Conservation (phyloP, 2,113 vertebrate genomes). For the Corydoras sp. region DNA sequence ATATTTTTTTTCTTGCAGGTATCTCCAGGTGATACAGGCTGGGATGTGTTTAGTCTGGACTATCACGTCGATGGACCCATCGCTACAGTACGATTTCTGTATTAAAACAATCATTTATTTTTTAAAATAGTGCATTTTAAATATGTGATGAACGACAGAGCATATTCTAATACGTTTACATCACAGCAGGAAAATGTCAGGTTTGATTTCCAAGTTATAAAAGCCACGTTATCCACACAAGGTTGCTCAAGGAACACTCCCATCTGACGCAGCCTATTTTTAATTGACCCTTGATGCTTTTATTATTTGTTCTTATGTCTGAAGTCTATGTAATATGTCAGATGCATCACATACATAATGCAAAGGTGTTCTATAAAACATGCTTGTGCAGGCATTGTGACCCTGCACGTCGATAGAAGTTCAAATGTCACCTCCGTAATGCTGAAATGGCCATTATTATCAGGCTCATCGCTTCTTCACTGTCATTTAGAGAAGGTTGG, state of each 20-base stretch:
- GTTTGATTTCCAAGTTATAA: no score
- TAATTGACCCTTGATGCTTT: no score
- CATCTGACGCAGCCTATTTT: no score
- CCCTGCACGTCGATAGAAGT: background rate
- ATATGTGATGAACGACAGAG: no score
- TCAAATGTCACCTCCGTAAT: background rate
- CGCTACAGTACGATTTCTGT: conserved; percentile 74
- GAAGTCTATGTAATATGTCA: no score
- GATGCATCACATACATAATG: no score
- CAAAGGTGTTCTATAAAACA: background rate
- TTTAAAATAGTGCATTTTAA: no score
- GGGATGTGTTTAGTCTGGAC: conserved; percentile 97
- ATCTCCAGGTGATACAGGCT: conserved; percentile 95
- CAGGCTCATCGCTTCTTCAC: background rate
- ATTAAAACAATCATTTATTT: no score
- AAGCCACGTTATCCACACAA: no score
- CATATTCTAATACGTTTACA: background rate
- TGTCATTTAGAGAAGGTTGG: background rate
- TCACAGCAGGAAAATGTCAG: no score
- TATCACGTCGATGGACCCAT: conserved; percentile 97
- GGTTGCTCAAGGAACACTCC: no score
- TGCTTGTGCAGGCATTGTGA: background rate
- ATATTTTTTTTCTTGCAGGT: conserved; percentile 63
- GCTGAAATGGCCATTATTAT: background rate
- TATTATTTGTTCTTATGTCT: no score